These are phyloP conservation scores for Triplophysa bombifrons DNA, from an alignment of 2,797 vertebrate species.

Conservation along the genomic window DNA sequence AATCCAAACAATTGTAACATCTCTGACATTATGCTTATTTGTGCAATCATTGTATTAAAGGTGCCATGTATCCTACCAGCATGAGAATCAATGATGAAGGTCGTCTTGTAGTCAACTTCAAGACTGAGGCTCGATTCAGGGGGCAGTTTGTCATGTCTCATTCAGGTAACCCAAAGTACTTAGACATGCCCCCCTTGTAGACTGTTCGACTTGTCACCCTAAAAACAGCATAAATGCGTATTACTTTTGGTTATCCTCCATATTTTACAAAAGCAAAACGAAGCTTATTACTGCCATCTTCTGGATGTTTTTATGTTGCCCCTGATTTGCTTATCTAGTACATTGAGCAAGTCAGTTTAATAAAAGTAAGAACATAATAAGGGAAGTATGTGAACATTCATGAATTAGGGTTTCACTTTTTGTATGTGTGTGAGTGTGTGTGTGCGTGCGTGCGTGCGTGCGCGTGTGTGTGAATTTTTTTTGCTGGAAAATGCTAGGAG, in stretches of 20 bases:
- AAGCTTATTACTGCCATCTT: slow-evolving; percentile 4
- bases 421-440: too few species aligned
- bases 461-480: too few species aligned
- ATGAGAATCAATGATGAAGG: slow-evolving; percentile 83
- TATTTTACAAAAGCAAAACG: background rate
- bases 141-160: slow-evolving; percentile 86
- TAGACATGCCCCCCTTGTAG: slow-evolving; percentile 8
- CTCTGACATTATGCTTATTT: slow-evolving; percentile 1
- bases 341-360: too few species aligned
- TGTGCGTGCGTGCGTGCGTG: too few species aligned
- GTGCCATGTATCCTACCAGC: slow-evolving; percentile 83
- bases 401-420: too few species aligned
- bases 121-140: slow-evolving; percentile 79
- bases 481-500: too few species aligned
- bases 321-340: too few species aligned
- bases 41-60: slow-evolving; percentile 59
- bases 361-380: too few species aligned
- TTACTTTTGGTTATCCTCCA: background rate
- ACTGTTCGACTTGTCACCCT: background rate
- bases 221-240: background rate
- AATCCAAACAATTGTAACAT: too few species aligned
- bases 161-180: slow-evolving; percentile 71
- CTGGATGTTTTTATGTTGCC: background rate
- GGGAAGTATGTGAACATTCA: too few species aligned
- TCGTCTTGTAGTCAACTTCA: slow-evolving; percentile 81